Base-by-base conservation (phyloP, 35 echinoderm and acorn worm species). In the Acanthaster planci region DNA sequence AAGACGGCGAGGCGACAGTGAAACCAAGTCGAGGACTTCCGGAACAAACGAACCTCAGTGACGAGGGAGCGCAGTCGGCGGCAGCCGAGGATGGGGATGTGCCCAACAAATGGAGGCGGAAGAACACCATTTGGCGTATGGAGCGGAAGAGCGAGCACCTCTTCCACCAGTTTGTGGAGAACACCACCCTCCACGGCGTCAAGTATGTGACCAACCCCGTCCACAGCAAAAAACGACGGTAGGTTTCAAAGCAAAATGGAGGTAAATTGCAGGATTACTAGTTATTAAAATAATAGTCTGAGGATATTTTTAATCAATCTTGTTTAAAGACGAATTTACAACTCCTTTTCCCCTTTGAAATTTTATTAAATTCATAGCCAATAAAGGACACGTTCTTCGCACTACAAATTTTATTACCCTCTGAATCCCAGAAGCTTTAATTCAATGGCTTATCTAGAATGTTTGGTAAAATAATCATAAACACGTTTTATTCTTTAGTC, bases 141-240 rank as follows among this genome's bases (percentile, higher is more conserved):
- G 29, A 35, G n/a, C 22, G 29, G 15, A 72, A 35, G 8, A 26
- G 30, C 14, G 29, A 72, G 34, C 59, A 67, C 6, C 23, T 35
- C 21, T 72, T 72, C 34, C 64, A 72, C 34, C 7, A 72, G 23
- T 72, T 72, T 26, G 23, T 72, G 34, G 64, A 72, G 64, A 72
- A 35, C 30, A 72, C 64, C 14, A 72, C 64, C 34, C 23, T 72
- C 14, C 64, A 72, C 29, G 64, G 64, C 10, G 34, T 72, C 14
- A 72, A 72, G 64, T 72, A 72, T 72, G 64, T 72, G 64, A 72
- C 64, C 19, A 72, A 72, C 64, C 64, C 64, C 26, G 64, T 8
- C 19, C 0, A 72, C 34, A 72, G 64, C 64, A 72, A 72, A 26
- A 0, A 7, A 72, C 4, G 64, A 35, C 64, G 64, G 64, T 72